Percentiles rank a stretch among this genome's conserved stretches.
Conservation (phyloP, 2,888 invertebrate genomes). For the Ectemnius cavifrons region DNA sequence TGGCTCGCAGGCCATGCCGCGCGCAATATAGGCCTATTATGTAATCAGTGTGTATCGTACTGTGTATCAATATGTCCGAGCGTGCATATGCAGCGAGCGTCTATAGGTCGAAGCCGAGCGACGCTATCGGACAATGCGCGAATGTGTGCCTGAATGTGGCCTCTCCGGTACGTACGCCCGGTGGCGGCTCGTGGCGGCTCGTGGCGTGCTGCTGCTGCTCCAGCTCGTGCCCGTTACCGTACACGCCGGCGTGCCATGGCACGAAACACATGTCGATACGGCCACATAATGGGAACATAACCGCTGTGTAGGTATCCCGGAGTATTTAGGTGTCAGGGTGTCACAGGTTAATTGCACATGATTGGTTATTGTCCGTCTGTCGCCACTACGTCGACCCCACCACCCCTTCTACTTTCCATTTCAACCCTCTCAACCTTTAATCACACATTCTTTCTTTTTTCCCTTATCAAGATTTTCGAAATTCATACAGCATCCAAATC, state of each 20-base stretch:
- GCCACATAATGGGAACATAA: slow-evolving; percentile 77
- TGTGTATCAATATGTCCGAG: slow-evolving; percentile 64
- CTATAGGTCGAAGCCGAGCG: slow-evolving; percentile 47
- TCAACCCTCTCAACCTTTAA: slow-evolving; percentile 35
- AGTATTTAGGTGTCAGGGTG: slow-evolving; percentile 76
- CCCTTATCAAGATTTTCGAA: too few species aligned
- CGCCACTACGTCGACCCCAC: slow-evolving; percentile 53
- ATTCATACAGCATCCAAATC: background rate
- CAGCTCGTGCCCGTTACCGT: slow-evolving; percentile 26
- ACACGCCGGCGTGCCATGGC: slow-evolving; percentile 54
- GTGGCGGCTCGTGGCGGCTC: background rate
- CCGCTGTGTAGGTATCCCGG: slow-evolving; percentile 65
- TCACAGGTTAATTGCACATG: slow-evolving; percentile 76
- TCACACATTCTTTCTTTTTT: slow-evolving; percentile 13
- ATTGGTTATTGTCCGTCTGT: slow-evolving; percentile 75
- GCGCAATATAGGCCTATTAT: slow-evolving; percentile 66
- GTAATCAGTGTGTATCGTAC: slow-evolving; percentile 66
- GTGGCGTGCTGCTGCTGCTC: too few species aligned
- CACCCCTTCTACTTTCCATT: slow-evolving; percentile 65
- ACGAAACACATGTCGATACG: slow-evolving; percentile 76
- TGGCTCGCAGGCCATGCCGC: slow-evolving; percentile 42
- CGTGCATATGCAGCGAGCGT: slow-evolving; percentile 47
- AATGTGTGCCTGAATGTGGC: slow-evolving; percentile 51
- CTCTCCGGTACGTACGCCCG: slow-evolving; percentile 6
- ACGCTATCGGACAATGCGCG: slow-evolving; percentile 60